phyloP scores from a whole-genome alignment of 2,113 vertebrate species.

The Chloebia gouldiae region DNA sequence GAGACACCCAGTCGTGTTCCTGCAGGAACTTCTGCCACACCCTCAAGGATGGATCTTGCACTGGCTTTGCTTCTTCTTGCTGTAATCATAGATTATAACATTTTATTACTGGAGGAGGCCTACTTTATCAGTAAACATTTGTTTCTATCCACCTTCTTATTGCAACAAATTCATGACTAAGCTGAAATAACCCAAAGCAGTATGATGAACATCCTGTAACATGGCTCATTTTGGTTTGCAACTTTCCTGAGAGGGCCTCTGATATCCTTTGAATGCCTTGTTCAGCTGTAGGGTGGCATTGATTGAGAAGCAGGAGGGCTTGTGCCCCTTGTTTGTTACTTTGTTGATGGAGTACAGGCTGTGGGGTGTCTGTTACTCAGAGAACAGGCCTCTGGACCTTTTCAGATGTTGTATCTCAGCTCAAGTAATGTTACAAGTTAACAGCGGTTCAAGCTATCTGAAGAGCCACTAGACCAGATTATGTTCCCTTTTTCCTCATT shows the following conservation, averaged over 20 bases:
- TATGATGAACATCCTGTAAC: not conserved
- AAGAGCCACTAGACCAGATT: not conserved
- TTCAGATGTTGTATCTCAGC: not conserved
- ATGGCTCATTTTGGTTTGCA: not conserved
- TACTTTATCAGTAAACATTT: not conserved
- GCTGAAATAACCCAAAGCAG: not conserved
- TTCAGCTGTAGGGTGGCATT: not conserved
- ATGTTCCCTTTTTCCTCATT: not conserved
- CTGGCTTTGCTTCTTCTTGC: not conserved
- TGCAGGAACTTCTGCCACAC: not conserved
- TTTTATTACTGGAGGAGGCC: not conserved
- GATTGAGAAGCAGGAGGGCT: not conserved
- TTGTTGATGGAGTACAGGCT: accelerated
- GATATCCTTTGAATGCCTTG: not conserved
- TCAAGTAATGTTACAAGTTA: not conserved
- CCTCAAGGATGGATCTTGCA: not conserved
- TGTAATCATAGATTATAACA: not conserved
- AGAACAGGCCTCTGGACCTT: not conserved
- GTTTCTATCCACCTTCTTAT: not conserved
- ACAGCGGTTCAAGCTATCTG: not conserved
- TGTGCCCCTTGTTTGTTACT: not conserved
- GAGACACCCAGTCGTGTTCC: not conserved
- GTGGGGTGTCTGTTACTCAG: not conserved
- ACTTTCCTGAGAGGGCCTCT: not conserved
- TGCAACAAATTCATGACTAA: not conserved